Conservation (phyloP, 2,888 invertebrate genomes). For the Fragum whitleyi region DNA sequence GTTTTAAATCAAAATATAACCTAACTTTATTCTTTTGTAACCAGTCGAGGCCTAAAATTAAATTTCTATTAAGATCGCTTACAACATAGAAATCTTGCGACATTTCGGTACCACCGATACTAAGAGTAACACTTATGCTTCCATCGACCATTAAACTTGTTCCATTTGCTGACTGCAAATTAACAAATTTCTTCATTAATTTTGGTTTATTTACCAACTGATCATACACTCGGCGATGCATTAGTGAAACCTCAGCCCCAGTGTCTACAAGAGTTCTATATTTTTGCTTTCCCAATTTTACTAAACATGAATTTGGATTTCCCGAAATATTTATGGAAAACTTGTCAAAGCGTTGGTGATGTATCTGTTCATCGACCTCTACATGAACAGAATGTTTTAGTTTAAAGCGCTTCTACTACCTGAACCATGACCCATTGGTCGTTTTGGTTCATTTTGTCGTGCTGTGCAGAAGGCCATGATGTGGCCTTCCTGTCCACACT, state of each 20-base stretch:
- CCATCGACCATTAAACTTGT: conserved; percentile 30
- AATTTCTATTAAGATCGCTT: conserved; percentile 34
- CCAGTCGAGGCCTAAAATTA: conserved; percentile 39
- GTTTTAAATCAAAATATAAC: conserved; percentile 47
- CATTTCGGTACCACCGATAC: conserved; percentile 36
- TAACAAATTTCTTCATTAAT: conserved; percentile 11
- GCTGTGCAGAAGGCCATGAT: neutral
- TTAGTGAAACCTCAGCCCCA: conserved; percentile 34
- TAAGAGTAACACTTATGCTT: conserved; percentile 25
- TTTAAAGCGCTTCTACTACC: conserved; percentile 14
- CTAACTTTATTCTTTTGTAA: conserved; percentile 33
- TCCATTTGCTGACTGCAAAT: conserved; percentile 33
- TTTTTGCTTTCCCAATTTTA: conserved; percentile 26
- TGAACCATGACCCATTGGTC: conserved; percentile 15
- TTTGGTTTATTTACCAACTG: conserved; percentile 28
- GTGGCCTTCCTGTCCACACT: conserved; percentile 12
- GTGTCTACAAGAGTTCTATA: conserved; percentile 46
- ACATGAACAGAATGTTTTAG: conserved; percentile 18
- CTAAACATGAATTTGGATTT: conserved; percentile 44
- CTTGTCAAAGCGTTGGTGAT: neutral
- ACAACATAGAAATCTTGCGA: conserved; percentile 37
- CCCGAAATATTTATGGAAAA: conserved; percentile 30
- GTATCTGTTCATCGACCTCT: conserved; percentile 29
- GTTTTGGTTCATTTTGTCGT: neutral
- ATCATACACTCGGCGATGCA: conserved; percentile 44